Evolutionary conservation across 2,113 vertebrate species (phyloP).

Genomic region (Polypterus bichir): DNA sequence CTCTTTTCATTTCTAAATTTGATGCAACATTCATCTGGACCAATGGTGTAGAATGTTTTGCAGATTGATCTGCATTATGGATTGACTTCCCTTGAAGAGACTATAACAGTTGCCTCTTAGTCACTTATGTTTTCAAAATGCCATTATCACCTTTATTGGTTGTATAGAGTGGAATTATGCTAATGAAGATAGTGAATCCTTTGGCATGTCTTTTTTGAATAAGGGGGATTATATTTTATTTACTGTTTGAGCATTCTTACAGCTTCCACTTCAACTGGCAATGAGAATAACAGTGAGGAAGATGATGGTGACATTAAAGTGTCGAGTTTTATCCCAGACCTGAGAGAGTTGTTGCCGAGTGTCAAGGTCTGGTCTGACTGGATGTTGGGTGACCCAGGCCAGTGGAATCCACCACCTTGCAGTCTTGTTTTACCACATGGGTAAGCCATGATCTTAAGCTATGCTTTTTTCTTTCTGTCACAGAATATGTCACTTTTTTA

Average conservation of each 20-base stretch:
- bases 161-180: too few relatives aligned
- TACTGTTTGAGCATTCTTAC: slow-evolving; percentile 19
- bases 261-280: slow-evolving; percentile 41
- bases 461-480: background rate
- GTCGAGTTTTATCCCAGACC: slow-evolving; percentile 69
- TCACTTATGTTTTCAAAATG: too few relatives aligned
- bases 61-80: too few relatives aligned
- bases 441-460: slow-evolving; percentile 30
- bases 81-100: too few relatives aligned
- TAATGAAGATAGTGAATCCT: too few relatives aligned
- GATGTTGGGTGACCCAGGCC: slow-evolving; percentile 91
- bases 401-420: slow-evolving; percentile 89
- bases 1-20: too few relatives aligned
- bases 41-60: too few relatives aligned
- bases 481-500: background rate
- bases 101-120: too few relatives aligned
- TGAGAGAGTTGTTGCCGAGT: slow-evolving; percentile 83
- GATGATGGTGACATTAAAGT: slow-evolving; percentile 62
- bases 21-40: too few relatives aligned
- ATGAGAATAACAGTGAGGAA: slow-evolving; percentile 37
- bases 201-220: too few relatives aligned
- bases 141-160: too few relatives aligned
- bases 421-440: slow-evolving; percentile 50
- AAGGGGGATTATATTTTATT: too few relatives aligned
- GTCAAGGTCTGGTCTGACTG: slow-evolving; percentile 97